phyloP scores from a whole-genome alignment of 92 coral and sea anemone genomes.

The Hydrozoanthus gracilis region DNA sequence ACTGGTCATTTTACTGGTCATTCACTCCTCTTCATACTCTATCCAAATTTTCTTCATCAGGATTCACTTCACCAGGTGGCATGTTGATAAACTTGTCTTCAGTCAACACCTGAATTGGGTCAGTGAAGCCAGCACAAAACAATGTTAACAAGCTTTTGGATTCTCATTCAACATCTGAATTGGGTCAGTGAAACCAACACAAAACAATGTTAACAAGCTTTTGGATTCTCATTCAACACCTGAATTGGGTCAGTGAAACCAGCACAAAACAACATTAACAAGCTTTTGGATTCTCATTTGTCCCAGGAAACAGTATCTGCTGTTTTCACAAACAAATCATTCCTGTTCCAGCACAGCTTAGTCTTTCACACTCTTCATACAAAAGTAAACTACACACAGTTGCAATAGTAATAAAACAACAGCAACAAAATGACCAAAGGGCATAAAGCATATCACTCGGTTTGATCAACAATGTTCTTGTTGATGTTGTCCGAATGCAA shows the following conservation, averaged over 20 bases:
- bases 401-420: background rate
- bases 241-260: too few relatives aligned
- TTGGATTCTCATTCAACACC: too few relatives aligned
- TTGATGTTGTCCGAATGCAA: background rate
- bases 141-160: too few relatives aligned
- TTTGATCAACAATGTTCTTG: background rate
- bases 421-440: background rate
- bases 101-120: slow-evolving; percentile 67
- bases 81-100: slow-evolving; percentile 80
- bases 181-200: too few relatives aligned
- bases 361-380: background rate
- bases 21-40: slow-evolving; percentile 86
- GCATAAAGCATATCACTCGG: background rate
- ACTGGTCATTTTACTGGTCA: background rate
- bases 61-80: slow-evolving; percentile 96
- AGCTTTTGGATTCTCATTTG: too few relatives aligned
- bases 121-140: background rate
- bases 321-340: too few relatives aligned
- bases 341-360: too few relatives aligned
- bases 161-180: too few relatives aligned
- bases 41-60: slow-evolving; percentile 80
- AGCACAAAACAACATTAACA: too few relatives aligned
- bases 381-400: background rate
- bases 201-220: too few relatives aligned
- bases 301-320: too few relatives aligned